Percentiles rank a stretch among this genome's conserved stretches.
Evolutionary conservation across 1,140 invertebrate genomes (phyloP).

Genomic region (Drosophila rhopaloa): DNA sequence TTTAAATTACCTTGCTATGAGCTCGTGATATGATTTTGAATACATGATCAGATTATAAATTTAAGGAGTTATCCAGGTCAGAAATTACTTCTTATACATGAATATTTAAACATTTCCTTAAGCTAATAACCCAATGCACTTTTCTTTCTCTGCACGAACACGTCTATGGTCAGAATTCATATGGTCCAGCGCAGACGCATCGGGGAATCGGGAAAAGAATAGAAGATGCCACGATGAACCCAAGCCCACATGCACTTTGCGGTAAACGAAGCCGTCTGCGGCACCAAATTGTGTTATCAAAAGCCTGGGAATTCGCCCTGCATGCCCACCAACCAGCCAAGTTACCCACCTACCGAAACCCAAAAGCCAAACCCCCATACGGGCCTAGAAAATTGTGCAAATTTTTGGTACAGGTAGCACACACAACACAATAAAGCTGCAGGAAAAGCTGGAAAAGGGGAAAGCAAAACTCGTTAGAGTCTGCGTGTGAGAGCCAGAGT

Average conservation of each 20-base stretch:
- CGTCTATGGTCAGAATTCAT: constrained; percentile 5
- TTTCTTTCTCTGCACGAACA: not conserved
- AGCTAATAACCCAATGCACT: too few species aligned
- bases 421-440: constrained; percentile 33
- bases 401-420: constrained; percentile 69
- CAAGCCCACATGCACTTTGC: constrained; percentile 81
- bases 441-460: constrained; percentile 44
- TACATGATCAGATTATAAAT: too few species aligned
- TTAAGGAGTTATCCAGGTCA: too few species aligned
- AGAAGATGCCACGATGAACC: constrained; percentile 61
- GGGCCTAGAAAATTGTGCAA: constrained; percentile 65
- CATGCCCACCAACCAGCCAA: constrained; percentile 51
- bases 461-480: constrained; percentile 75
- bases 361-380: constrained; percentile 54
- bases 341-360: constrained; percentile 25
- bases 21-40: too few species aligned
- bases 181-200: constrained; percentile 20
- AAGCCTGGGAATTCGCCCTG: constrained; percentile 79
- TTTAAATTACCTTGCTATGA: too few species aligned
- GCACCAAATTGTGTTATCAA: constrained; percentile 81
- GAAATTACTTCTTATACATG: too few species aligned
- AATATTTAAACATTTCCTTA: too few species aligned
- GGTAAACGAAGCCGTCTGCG: constrained; percentile 70
- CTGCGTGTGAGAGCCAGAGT: constrained; percentile 64
- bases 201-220: constrained; percentile 16